phyloP scores from a whole-genome alignment of 1,140 invertebrate species.

The Drosophila subobscura region DNA sequence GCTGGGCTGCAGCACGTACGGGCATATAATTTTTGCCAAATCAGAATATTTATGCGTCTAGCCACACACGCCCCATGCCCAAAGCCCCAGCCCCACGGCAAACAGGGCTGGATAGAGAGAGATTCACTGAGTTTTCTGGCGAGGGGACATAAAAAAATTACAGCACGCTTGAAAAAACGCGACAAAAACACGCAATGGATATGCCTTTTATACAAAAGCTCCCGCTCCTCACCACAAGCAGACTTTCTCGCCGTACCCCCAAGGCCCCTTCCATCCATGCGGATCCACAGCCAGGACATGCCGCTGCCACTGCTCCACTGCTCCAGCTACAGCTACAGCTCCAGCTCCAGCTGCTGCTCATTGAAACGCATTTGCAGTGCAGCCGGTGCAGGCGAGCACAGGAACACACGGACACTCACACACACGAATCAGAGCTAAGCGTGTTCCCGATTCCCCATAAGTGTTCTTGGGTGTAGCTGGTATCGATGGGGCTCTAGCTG shows the following conservation, averaged over 20 bases:
- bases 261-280: too few species aligned
- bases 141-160: slow-evolving; percentile 70
- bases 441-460: too few species aligned
- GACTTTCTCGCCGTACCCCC: slow-evolving; percentile 16
- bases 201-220: slow-evolving; percentile 75
- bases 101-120: not conserved
- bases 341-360: slow-evolving; percentile 47
- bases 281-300: slow-evolving; percentile 22
- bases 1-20: slow-evolving; percentile 63
- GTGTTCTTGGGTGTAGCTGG: too few species aligned
- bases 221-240: slow-evolving; percentile 7
- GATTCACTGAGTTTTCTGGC: slow-evolving; percentile 25
- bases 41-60: slow-evolving; percentile 83
- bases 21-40: slow-evolving; percentile 82
- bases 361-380: slow-evolving; percentile 69
- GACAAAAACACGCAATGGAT: slow-evolving; percentile 81
- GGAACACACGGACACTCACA: slow-evolving; percentile 4
- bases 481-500: too few species aligned
- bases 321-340: slow-evolving; percentile 32
- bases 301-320: not conserved
- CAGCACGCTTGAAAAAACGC: slow-evolving; percentile 77
- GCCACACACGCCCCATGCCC: slow-evolving; percentile 57
- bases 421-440: not conserved
- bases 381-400: slow-evolving; percentile 20
- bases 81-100: not conserved